Evolutionary conservation across 2,113 vertebrate species (phyloP).

Genomic region (Pycnonotus jocosus): DNA sequence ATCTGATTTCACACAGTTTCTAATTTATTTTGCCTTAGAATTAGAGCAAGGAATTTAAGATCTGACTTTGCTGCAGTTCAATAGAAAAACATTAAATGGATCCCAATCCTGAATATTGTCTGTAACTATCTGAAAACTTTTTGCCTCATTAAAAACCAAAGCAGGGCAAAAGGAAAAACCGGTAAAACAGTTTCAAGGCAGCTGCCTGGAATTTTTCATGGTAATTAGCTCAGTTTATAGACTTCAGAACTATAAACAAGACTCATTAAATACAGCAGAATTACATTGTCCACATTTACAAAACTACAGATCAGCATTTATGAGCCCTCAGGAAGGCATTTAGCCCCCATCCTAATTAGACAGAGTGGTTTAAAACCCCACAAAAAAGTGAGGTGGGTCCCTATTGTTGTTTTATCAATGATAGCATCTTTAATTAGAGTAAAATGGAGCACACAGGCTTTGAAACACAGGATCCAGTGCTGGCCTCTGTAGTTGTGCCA

Average conservation of each 20-base stretch:
- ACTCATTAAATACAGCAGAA: conserved; percentile 57
- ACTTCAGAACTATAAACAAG: conserved; percentile 51
- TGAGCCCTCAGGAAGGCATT: conserved; percentile 1
- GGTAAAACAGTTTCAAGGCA: neutral
- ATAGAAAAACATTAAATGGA: neutral
- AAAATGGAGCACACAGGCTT: conserved; percentile 6
- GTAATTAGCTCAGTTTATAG: conserved; percentile 25
- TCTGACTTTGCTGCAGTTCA: neutral
- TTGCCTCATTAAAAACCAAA: neutral
- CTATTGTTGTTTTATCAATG: conserved; percentile 32
- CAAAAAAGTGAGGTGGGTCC: neutral
- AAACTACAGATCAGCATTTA: conserved; percentile 39
- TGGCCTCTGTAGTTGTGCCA: conserved; percentile 14
- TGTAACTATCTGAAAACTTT: neutral
- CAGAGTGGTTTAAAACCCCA: neutral
- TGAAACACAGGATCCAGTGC: conserved; percentile 36
- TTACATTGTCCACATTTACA: conserved; percentile 42
- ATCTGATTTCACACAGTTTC: neutral
- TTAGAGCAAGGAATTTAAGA: neutral
- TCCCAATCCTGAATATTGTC: neutral
- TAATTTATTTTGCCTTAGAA: neutral
- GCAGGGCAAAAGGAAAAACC: neutral
- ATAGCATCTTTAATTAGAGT: conserved; percentile 7
- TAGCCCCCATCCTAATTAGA: conserved; percentile 36
- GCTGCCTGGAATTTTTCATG: conserved; percentile 1